A percentile compares a stretch with the other conserved stretches of the same genome.
Evolutionary conservation across 2,797 vertebrate genomes (phyloP).

Genomic region (Fundulus diaphanus): DNA sequence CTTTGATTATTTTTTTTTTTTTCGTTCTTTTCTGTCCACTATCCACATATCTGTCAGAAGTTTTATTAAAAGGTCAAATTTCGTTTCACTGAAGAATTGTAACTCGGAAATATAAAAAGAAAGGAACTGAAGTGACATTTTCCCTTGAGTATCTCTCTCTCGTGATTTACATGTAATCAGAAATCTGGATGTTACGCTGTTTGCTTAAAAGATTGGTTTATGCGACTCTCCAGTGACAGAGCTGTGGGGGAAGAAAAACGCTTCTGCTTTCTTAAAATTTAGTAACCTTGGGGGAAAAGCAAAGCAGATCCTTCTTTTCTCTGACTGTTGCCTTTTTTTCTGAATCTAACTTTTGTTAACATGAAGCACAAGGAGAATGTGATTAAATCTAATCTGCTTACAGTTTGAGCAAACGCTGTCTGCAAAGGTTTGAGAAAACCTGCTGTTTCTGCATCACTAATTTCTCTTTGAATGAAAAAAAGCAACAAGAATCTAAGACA

Average conservation of each 20-base stretch:
- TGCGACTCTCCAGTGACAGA: slow-evolving; percentile 22
- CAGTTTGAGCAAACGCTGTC: slow-evolving; percentile 9
- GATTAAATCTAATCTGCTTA: slow-evolving; percentile 12
- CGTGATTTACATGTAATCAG: slow-evolving; percentile 10
- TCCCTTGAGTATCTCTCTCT: slow-evolving; percentile 1
- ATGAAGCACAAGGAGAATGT: slow-evolving; percentile 14
- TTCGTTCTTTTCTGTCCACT: slow-evolving; percentile 22
- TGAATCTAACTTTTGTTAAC: slow-evolving; percentile 61
- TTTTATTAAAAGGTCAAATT: slow-evolving; percentile 5
- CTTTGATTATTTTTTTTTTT: slow-evolving; percentile 28
- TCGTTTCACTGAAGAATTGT: not conserved
- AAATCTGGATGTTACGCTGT: not conserved
- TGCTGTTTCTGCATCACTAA: not conserved
- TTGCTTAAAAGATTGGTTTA: not conserved
- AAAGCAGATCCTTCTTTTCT: slow-evolving; percentile 9
- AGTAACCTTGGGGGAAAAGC: not conserved
- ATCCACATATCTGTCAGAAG: slow-evolving; percentile 29
- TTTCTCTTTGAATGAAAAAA: slow-evolving; percentile 7
- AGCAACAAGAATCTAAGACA: not conserved
- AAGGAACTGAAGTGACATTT: slow-evolving; percentile 8
- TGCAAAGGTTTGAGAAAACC: not conserved
- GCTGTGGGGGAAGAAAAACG: slow-evolving; percentile 19
- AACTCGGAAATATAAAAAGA: slow-evolving; percentile 7
- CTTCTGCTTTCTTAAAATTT: slow-evolving; percentile 6
- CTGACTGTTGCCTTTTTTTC: slow-evolving; percentile 22